Evolutionary conservation across 2,797 vertebrate species (phyloP).

Genomic region (Oreortyx pictus): DNA sequence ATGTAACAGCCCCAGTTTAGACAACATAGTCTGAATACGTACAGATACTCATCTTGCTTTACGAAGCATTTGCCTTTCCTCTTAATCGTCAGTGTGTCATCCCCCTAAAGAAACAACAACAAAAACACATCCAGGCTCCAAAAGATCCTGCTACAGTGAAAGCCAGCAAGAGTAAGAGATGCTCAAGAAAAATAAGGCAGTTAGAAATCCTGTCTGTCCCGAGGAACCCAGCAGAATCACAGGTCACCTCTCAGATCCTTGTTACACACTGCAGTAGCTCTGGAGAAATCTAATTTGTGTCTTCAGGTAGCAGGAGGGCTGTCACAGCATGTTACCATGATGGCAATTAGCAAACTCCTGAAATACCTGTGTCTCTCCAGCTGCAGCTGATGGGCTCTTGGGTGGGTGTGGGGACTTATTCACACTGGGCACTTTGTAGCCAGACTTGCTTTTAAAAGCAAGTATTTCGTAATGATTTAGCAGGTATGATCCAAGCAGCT

Average conservation of each 20-base stretch:
- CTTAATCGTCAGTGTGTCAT: neutral
- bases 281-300: neutral
- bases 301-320: neutral
- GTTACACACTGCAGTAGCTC: neutral
- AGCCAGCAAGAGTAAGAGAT: neutral
- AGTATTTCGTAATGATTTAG: neutral
- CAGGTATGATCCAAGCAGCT: neutral
- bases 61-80: neutral
- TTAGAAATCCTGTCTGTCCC: neutral
- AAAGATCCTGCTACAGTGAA: neutral
- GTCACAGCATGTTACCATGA: neutral
- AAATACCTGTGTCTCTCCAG: neutral
- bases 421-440: neutral
- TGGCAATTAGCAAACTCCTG: neutral
- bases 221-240: neutral
- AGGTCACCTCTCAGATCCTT: neutral
- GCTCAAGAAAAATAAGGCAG: neutral
- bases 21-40: neutral
- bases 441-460: neutral
- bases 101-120: neutral
- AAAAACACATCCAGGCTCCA: neutral
- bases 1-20: accelerated
- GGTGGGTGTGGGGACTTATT: neutral
- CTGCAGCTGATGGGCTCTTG: accelerated
- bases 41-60: neutral